phyloP scores from a whole-genome alignment of 2,113 vertebrate species.

The Anoplopoma fimbria region DNA sequence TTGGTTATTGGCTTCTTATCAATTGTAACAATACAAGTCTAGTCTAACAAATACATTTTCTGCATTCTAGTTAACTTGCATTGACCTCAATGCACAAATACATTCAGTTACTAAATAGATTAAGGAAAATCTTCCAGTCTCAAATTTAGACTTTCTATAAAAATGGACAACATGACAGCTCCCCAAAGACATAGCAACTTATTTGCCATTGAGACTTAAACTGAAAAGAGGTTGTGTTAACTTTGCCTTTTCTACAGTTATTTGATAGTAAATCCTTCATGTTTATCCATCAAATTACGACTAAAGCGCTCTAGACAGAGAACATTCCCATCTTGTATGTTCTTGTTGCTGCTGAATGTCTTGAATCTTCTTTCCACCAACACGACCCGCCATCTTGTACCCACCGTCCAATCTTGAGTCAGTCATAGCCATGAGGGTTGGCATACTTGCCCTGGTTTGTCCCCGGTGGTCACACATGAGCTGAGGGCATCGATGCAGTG shows the following conservation, averaged over 20 bases:
- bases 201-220: not conserved
- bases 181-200: too few species aligned
- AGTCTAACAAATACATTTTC: too few species aligned
- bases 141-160: too few species aligned
- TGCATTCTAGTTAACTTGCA: too few species aligned
- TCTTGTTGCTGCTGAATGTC: conserved; percentile 14
- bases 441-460: conserved; percentile 34
- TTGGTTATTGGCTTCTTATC: too few species aligned
- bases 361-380: conserved; percentile 18
- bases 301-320: not conserved
- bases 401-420: not conserved
- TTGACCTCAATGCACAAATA: too few species aligned
- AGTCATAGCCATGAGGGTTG: conserved; percentile 6
- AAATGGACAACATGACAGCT: too few species aligned
- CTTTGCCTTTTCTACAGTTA: not conserved
- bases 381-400: not conserved
- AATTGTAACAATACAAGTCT: too few species aligned
- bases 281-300: not conserved
- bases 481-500: conserved; percentile 42
- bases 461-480: conserved; percentile 33
- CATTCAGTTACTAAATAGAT: too few species aligned
- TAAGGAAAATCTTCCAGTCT: too few species aligned
- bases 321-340: conserved; percentile 40
- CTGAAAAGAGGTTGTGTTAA: not conserved
- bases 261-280: not conserved